Base-by-base conservation (phyloP, 2,797 vertebrate species). In the Chrysocyon brachyurus region DNA sequence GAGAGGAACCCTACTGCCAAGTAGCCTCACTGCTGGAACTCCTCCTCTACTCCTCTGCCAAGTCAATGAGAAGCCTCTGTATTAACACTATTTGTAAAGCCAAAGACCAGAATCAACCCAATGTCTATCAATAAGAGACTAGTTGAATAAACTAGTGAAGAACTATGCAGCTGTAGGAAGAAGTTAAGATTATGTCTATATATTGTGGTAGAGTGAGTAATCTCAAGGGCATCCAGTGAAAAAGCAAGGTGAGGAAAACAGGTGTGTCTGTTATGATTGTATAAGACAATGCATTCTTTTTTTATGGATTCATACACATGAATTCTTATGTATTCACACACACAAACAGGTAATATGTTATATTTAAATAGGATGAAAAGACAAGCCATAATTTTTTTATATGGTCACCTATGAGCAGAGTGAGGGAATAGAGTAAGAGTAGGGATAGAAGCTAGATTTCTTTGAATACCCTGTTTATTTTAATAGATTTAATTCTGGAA, bases 361-460 rank as follows among this genome's bases (percentile, higher is more conserved):
- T 61, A 85, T 56, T 68, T 73, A 89, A 92, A 88, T 64, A 93
- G 31, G 85, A 73, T 31, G 19, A 28, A 78, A 96, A 87, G 33
- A 63, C 26, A 82, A 89, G 14, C 36, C 40, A 52, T 40, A 14
- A 17, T 85, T 89, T 77, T 92, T 57, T 40, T 31, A 56, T 72
- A 54, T 24, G 31, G n/a, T 61, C 70, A 72, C 68, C 33, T n/a
- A 24, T 75, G 79, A 93, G 57, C 75, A 70, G 33, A 91, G 40
- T 56, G 54, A 63, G 31, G 5, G 12, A 84, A 28, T 21, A 33
- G 21, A 66, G 0, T 66, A 31, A 87, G 36, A 83, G 6, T 63
- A 46, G 56, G 6, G 49, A 56, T 12, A 85, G 33, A 82, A 78
- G 40, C 40, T 85, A 92, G 24, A n/a, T 75, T 93, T 94, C 79